Base-by-base conservation (phyloP, 2,888 invertebrate genomes). In the Lutraria lutraria region DNA sequence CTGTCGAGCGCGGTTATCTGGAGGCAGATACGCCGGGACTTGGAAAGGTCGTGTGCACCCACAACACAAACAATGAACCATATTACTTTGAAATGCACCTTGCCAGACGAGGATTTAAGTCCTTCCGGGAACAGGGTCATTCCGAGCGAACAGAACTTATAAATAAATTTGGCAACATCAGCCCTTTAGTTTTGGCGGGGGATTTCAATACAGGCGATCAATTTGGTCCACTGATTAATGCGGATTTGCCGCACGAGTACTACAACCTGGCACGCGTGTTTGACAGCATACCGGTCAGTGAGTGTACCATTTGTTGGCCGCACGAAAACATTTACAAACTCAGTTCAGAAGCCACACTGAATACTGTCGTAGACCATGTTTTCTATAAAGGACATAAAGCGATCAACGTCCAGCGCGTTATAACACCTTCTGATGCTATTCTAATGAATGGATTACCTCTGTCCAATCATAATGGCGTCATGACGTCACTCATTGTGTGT, bases 31-130 rank as follows among this genome's bases (percentile, higher is more conserved):
- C 86, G 0, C 52, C 63, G 12, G 88, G 81, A 19, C 43, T 90
- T 29, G 90, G 90, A 21, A 90, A 88, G 82, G 79, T 90, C 52
- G 90, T 88, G 25, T 90, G 90, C 79, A 90, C 90, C 0, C 90
- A 90, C 60, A 76, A 16, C 13, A 87, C 90, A 10, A 43, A 81
- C 29, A 68, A 79, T 21, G 1, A 31, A 13, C 80, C 81, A 31
- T 15, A 79, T 16, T 90, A 90, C 53, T 43, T 43, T 16, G 90
- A 90, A 76, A 54, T 86, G 34, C 85, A 88, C 0, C 72, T 88
- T 21, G 31, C 19, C 12, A 13, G 52, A 29, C 34, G 13, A 6
- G 87, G 88, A 0, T 88, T 84, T 79, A 12, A 34, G 0, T 85
- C 90, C 8, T 90, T 80, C 68, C 16, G 82, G 8, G 88, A 90